Evolutionary conservation across 2,888 invertebrate species (phyloP), one percentile per base, ranked within the genome.

Genomic region (Corbicula japonica): DNA sequence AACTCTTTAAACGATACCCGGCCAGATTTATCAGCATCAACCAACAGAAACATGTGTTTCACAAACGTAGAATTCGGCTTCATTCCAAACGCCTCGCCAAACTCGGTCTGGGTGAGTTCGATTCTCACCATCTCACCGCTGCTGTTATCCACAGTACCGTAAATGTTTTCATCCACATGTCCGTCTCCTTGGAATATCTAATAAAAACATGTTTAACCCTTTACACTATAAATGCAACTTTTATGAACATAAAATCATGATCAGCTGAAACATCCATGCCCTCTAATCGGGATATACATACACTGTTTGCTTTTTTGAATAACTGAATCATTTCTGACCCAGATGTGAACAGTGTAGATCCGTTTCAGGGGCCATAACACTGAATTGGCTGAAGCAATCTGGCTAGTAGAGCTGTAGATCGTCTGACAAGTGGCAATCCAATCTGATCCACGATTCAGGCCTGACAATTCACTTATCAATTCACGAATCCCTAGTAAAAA

Each of bases 1-100:
- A 96, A 95, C 89, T 95, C 95, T 63, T 95, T 93, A 89, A 95
- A 95, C 2, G 95, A 95, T 69, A 96, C 95, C 87, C 94, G 95
- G 1, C 95, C 95, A 88, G 95, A 95, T 80, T 94, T 92, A 86
- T 95, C 95, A 80, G 94, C 94, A 90, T 95, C 95, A 6, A 95
- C 94, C 46, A 95, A 87, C 6, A 93, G 85, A 89, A 95, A 95
- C 94, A 95, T 95, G 91, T 94, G 92, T 66, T 93, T 91, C 12
- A 95, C 95, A 91, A 96, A 95, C 83, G 94, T 93, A 0, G 95
- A 94, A 34, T 94, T 93, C 0, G 95, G 91, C 76, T 93, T 93
- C 94, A 95, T 95, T 34, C 94, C 94, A 73, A 95, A 91, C 1
- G 95, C 94, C 75, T 95, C 95, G 0, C 95, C 95, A 92, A 96